Percentiles rank a stretch among this genome's conserved stretches.
Conservation (phyloP, 2,888 invertebrate species). For the Ophion obscuratus region DNA sequence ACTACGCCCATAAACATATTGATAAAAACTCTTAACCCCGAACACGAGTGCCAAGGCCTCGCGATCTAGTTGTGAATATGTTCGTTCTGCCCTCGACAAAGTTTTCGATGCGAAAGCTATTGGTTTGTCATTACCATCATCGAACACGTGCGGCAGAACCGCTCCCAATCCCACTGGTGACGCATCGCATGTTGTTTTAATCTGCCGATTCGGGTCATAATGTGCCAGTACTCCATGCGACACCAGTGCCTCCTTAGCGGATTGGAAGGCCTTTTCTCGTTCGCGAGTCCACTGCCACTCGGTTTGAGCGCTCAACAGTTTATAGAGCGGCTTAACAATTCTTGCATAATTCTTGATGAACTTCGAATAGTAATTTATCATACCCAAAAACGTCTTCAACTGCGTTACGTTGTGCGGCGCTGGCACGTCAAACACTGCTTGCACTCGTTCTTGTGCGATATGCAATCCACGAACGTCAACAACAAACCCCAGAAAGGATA, state of each 20-base stretch:
- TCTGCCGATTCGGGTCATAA: constrained; percentile 20
- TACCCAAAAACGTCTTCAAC: constrained; percentile 19
- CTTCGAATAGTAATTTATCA: constrained; percentile 12
- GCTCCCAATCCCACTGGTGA: constrained; percentile 51
- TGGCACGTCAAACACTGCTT: constrained; percentile 28
- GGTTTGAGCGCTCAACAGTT: background rate
- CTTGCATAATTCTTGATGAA: constrained; percentile 12
- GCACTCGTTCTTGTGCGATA: background rate
- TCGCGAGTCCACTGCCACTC: constrained; percentile 40
- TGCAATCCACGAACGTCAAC: constrained; percentile 8
- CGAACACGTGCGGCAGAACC: constrained; percentile 41
- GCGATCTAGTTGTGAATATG: constrained; percentile 59
- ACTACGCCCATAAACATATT: constrained; percentile 68
- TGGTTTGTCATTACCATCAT: constrained; percentile 47
- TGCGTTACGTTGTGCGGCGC: constrained; percentile 2
- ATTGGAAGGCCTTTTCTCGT: constrained; percentile 25
- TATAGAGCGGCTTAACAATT: constrained; percentile 1
- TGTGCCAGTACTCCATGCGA: constrained; percentile 46
- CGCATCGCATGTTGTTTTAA: constrained; percentile 53
- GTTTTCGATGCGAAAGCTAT: constrained; percentile 67
- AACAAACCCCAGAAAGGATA: constrained; percentile 39
- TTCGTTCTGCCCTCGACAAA: constrained; percentile 58
- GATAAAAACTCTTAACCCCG: constrained; percentile 66
- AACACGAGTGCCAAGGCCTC: constrained; percentile 71
- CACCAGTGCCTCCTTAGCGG: constrained; percentile 5